Evolutionary conservation across 1,140 invertebrate genomes (phyloP).

Genomic region (Meteorus sp.): DNA sequence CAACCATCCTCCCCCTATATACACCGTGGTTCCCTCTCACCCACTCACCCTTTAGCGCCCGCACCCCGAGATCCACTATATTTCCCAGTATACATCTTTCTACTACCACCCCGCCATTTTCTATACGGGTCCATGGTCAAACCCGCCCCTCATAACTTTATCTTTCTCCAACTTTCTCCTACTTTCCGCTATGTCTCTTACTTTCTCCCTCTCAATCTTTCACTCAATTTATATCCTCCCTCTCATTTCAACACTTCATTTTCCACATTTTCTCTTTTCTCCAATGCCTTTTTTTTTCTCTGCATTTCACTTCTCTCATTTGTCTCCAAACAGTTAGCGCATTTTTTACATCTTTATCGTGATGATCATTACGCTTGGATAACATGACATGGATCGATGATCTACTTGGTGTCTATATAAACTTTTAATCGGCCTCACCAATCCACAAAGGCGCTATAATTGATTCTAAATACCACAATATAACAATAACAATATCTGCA

Average conservation of each 20-base stretch:
- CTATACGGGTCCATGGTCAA: slow-evolving; percentile 31
- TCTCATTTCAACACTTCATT: not conserved
- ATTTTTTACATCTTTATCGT: slow-evolving; percentile 10
- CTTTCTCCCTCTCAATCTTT: slow-evolving; percentile 20
- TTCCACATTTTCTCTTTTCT: not conserved
- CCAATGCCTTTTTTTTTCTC: not conserved
- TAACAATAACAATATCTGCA: slow-evolving; percentile 9
- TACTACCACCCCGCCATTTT: slow-evolving; percentile 24
- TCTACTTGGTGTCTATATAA: slow-evolving; percentile 23
- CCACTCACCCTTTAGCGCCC: slow-evolving; percentile 19
- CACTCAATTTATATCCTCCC: not conserved
- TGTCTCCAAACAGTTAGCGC: too few relatives aligned
- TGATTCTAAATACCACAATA: too few relatives aligned
- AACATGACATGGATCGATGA: slow-evolving; percentile 31
- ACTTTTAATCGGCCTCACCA: slow-evolving; percentile 24
- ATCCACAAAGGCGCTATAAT: slow-evolving; percentile 29
- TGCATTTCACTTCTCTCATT: not conserved
- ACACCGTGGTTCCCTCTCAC: slow-evolving; percentile 5
- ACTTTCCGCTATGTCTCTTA: slow-evolving; percentile 1
- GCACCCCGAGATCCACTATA: not conserved
- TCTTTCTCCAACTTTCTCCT: not conserved
- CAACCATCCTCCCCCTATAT: slow-evolving; percentile 12
- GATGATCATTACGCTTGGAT: not conserved
- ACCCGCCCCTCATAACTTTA: slow-evolving; percentile 26
- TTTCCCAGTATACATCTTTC: slow-evolving; percentile 7